Percentiles rank a stretch among this genome's conserved stretches.
These are phyloP conservation scores for Drosophila kuntzei DNA, from an alignment of 2,888 invertebrate species.

Conservation along the genomic window DNA sequence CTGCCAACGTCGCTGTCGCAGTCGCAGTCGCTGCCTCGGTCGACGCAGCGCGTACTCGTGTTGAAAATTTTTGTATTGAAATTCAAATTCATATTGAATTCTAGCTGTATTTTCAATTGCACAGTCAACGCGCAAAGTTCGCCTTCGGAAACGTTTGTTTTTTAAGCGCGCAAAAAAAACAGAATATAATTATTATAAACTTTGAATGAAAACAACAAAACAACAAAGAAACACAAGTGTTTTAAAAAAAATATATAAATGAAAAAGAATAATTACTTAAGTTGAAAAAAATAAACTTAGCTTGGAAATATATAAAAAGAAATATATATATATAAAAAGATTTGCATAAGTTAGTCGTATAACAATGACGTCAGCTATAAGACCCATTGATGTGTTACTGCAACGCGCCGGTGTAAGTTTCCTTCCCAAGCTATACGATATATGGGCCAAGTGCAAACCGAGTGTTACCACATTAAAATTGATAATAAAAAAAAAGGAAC, in stretches of 20 bases:
- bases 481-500: not conserved
- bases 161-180: slow-evolving; percentile 25
- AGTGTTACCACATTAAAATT: slow-evolving; percentile 11
- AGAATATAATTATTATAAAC: slow-evolving; percentile 19
- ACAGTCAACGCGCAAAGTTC: slow-evolving; percentile 71
- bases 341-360: slow-evolving; percentile 9
- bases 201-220: too few relatives aligned
- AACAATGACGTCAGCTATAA: slow-evolving; percentile 76
- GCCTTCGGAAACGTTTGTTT: slow-evolving; percentile 32
- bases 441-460: slow-evolving; percentile 61
- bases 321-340: not conserved
- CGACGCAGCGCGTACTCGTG: slow-evolving; percentile 35
- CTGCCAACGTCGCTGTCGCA: slow-evolving; percentile 36
- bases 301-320: slow-evolving; percentile 9
- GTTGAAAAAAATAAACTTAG: slow-evolving; percentile 8
- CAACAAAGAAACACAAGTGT: slow-evolving; percentile 36
- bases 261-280: slow-evolving; percentile 7
- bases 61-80: slow-evolving; percentile 71
- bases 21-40: slow-evolving; percentile 20
- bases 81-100: slow-evolving; percentile 76
- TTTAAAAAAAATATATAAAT: slow-evolving; percentile 21
- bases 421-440: slow-evolving; percentile 51
- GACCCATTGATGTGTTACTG: slow-evolving; percentile 84
- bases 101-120: slow-evolving; percentile 75
- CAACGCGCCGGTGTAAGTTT: slow-evolving; percentile 83